Base-by-base conservation (phyloP, 92 coral and sea anemone species). In the Zoanthus sansibaricus region DNA sequence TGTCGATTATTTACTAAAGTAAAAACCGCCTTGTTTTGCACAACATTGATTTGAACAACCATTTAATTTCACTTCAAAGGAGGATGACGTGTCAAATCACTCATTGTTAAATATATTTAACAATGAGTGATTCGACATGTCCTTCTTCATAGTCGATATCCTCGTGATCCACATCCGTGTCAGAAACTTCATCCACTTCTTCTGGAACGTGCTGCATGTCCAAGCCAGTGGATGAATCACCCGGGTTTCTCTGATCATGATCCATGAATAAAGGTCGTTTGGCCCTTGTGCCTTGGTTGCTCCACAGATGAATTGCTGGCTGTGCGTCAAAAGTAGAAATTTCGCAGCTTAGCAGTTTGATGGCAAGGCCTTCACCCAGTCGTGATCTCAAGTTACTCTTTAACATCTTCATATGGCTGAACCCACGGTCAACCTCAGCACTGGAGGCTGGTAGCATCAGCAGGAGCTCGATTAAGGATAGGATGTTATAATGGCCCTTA, bases 381-480 rank as follows among this genome's bases (percentile, higher is more conserved):
- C 76, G 76, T 71, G 76, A 71, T 37, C 76, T 14, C 76, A n/a
- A n/a, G n/a, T n/a, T n/a, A n/a, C n/a, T n/a, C n/a, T n/a, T n/a
- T n/a, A n/a, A n/a, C n/a, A n/a, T n/a, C n/a, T n/a, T n/a, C n/a
- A n/a, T n/a, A n/a, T n/a, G n/a, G n/a, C n/a, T n/a, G n/a, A n/a
- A n/a, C n/a, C n/a, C n/a, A n/a, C n/a, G n/a, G n/a, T n/a, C n/a
- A n/a, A n/a, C n/a, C n/a, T n/a, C n/a, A 32, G 76, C 76, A 71
- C 76, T 71, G 48, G 76, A 71, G 48, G 76, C 76, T 32, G 76
- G 76, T 71, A 71, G 48, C 45, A 49, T 71, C 48, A 71, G 76
- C 15, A 71, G 76, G 45, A 71, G n/a, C 48, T 71, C 49, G 48
- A 71, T 71, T 45, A 71, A 59, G 67, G 67, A 59, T 59, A 59